Evolutionary conservation across 2,113 vertebrate species (phyloP).

Genomic region (Lycocorax pyrrhopterus): DNA sequence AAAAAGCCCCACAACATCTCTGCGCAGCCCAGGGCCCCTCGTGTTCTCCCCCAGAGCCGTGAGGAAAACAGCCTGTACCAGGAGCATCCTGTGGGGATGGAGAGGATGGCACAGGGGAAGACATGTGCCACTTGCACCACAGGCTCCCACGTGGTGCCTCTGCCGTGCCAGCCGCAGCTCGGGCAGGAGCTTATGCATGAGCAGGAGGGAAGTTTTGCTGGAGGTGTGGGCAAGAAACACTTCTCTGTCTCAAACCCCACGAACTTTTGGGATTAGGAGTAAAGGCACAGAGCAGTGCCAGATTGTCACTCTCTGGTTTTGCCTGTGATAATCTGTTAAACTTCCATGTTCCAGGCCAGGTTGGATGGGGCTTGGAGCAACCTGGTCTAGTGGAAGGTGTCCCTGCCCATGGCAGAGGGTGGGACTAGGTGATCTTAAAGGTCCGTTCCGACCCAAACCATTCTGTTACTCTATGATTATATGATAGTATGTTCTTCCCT

Average conservation of each 20-base stretch:
- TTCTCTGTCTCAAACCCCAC: background rate
- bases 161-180: background rate
- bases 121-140: accelerated
- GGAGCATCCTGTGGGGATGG: background rate
- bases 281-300: background rate
- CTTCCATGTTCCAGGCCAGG: background rate
- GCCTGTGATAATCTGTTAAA: background rate
- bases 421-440: background rate
- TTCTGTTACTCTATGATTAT: background rate
- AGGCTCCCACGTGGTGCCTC: background rate
- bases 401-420: background rate
- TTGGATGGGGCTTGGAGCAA: background rate
- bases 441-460: background rate
- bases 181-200: background rate
- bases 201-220: background rate
- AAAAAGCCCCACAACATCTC: background rate
- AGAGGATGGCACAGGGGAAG: background rate
- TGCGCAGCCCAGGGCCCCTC: accelerated
- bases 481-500: background rate
- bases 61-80: background rate
- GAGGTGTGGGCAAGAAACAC: background rate
- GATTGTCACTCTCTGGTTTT: background rate
- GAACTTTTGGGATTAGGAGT: background rate
- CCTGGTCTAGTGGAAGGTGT: background rate
- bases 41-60: accelerated